phyloP scores from a whole-genome alignment of 2,797 vertebrate species.

The Spea hammondii region DNA sequence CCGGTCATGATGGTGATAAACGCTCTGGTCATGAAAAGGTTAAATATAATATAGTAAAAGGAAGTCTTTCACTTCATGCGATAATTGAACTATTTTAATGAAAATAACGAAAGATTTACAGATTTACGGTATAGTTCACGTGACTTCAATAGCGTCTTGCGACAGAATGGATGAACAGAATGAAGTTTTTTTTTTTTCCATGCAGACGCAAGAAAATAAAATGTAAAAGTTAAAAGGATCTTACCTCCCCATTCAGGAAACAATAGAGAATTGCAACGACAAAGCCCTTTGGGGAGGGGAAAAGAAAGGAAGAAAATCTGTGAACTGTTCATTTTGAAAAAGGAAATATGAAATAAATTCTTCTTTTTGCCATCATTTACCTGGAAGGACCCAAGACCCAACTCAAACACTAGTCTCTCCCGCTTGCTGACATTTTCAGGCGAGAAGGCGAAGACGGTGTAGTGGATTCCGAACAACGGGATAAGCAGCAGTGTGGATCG shows the following conservation, averaged over 20 bases:
- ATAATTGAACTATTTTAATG: too few species aligned
- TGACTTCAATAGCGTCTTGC: too few species aligned
- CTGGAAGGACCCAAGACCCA: slow-evolving; percentile 97
- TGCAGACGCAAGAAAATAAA: background rate
- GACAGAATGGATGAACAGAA: too few species aligned
- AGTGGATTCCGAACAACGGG: slow-evolving; percentile 96
- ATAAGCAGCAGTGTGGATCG: slow-evolving; percentile 96
- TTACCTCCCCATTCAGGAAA: slow-evolving; percentile 98
- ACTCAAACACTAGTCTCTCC: slow-evolving; percentile 93
- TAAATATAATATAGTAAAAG: too few species aligned
- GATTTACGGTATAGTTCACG: too few species aligned
- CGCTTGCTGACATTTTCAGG: slow-evolving; percentile 94
- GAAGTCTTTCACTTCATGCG: too few species aligned
- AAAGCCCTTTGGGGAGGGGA: slow-evolving; percentile 79
- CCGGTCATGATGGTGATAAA: too few species aligned
- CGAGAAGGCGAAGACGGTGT: slow-evolving; percentile 97
- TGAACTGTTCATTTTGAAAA: background rate
- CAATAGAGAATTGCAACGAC: slow-evolving; percentile 97
- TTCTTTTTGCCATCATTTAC: slow-evolving; percentile 60
- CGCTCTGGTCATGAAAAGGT: too few species aligned
- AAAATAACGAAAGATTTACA: too few species aligned
- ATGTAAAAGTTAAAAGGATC: slow-evolving; percentile 51
- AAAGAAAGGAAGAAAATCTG: slow-evolving; percentile 17
- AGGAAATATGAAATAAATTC: background rate
- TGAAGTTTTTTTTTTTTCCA: background rate